Conservation (phyloP, 2,888 invertebrate species). For the Hydrotaea diabolus region DNA sequence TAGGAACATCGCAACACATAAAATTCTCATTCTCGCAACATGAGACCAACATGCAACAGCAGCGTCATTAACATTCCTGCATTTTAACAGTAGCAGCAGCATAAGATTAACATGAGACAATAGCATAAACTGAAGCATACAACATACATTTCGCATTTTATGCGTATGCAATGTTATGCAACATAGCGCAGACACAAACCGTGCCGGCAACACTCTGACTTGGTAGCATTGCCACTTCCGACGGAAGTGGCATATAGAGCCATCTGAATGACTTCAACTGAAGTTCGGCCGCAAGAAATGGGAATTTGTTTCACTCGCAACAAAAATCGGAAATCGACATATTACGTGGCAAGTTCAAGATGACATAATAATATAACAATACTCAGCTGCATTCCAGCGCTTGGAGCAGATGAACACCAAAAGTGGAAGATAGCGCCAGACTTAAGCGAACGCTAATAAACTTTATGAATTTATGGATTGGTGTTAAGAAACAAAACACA, state of each 20-base stretch:
- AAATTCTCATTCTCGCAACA: neutral
- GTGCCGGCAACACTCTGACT: constrained; percentile 29
- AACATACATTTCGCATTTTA: neutral
- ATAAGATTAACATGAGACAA: neutral
- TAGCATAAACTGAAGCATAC: no score
- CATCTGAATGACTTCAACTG: constrained; percentile 43
- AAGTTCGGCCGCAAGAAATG: constrained; percentile 25
- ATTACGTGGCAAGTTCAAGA: neutral
- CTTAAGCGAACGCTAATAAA: neutral
- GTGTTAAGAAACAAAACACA: neutral
- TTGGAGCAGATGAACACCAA: neutral
- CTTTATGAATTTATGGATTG: neutral
- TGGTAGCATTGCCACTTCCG: constrained; percentile 55
- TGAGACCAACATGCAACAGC: neutral
- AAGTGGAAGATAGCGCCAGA: neutral
- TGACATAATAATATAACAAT: constrained; percentile 23
- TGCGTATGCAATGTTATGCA: constrained; percentile 41
- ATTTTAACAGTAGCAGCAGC: constrained; percentile 3
- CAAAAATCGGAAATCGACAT: neutral
- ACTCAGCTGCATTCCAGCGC: neutral
- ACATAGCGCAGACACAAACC: constrained; percentile 61
- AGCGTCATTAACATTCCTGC: neutral
- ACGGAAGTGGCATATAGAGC: constrained; percentile 50
- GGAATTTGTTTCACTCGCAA: neutral
- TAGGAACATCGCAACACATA: constrained; percentile 23